phyloP scores from a whole-genome alignment of 1,140 invertebrate species.

The Cydia pomonella region DNA sequence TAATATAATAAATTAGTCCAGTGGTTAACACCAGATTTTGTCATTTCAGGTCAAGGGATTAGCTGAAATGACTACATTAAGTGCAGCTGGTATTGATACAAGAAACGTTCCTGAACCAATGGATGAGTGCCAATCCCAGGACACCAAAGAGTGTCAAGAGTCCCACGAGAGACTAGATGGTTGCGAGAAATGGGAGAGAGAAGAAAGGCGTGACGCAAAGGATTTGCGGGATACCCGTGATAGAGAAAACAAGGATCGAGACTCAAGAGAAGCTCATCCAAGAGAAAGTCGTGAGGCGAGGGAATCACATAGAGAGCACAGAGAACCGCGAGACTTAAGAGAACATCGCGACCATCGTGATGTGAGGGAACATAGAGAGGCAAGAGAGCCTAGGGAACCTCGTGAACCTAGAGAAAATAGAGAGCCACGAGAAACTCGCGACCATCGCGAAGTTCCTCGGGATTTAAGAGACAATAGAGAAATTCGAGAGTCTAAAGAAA shows the following conservation, averaged over 20 bases:
- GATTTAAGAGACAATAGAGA: conserved; percentile 63
- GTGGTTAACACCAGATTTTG: no score
- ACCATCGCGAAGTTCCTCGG: conserved; percentile 55
- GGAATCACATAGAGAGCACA: conserved; percentile 47
- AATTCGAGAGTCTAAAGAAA: conserved; percentile 59
- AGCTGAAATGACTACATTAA: conserved; percentile 93
- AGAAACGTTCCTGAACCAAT: conserved; percentile 74
- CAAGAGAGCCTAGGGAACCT: conserved; percentile 52
- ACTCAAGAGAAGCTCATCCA: conserved; percentile 48
- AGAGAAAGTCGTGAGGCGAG: conserved; percentile 52
- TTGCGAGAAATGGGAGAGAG: conserved; percentile 62
- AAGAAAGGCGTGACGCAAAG: conserved; percentile 64
- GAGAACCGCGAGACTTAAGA: conserved; percentile 54
- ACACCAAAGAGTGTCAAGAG: conserved; percentile 60
- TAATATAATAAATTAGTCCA: no score
- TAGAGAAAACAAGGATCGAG: conserved; percentile 63
- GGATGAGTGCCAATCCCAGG: conserved; percentile 71
- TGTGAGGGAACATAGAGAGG: conserved; percentile 43
- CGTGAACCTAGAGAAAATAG: conserved; percentile 55
- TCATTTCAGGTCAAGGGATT: conserved; percentile 88
- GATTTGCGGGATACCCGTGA: conserved; percentile 57
- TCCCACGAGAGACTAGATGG: conserved; percentile 59
- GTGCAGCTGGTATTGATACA: conserved; percentile 79
- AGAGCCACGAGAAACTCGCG: conserved; percentile 58
- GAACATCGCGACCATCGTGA: conserved; percentile 49